Base-by-base conservation (phyloP, 2,797 vertebrate species). In the Scolopax rusticola region DNA sequence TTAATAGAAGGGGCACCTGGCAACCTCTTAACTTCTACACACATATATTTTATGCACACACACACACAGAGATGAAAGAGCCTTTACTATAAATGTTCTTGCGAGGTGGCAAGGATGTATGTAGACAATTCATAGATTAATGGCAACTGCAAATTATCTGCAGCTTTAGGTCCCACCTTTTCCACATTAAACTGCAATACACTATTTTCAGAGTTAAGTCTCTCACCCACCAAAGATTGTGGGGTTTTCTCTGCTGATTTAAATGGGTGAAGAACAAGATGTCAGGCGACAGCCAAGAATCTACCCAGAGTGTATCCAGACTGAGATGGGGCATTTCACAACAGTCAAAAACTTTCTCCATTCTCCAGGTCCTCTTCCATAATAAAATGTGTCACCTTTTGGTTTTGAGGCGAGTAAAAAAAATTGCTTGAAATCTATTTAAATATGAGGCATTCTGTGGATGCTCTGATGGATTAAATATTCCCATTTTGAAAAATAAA, bases 1-100 rank as follows among this genome's bases (percentile, higher is more conserved):
- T 83, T 90, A 87, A 91, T 61, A 74, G 90, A 47, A 90, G 24
- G 23, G 64, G 78, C 74, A 85, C 65, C 68, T 92, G 84, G 81
- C 75, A 87, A 94, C 93, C 74, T 89, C 86, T 89, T 70, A 61
- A 64, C 74, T 65, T 92, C 88, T 68, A 43, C 33, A 53, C 2
- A 1, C 48, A 3, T 10, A 83, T 38, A 90, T 80, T 79, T 73
- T 48, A 48, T 13, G 43, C 14, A 18, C 64, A 48, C 48, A 50
- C 30, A 47, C 47, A 63, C 4, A 59, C 3, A 61, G 6, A 89
- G 50, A 75, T 27, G 20, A 61, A 85, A 83, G 40, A 95, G 61
- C 8, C 40, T 87, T 92, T 59, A 45, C 30, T 73, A 2, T 7
- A 76, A 92, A 63, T 14, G 40, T 24, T 80, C 54, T 48, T 45